These are phyloP conservation scores for Odontomyia ornata DNA, from an alignment of 2,888 invertebrate genomes.

Conservation along the genomic window DNA sequence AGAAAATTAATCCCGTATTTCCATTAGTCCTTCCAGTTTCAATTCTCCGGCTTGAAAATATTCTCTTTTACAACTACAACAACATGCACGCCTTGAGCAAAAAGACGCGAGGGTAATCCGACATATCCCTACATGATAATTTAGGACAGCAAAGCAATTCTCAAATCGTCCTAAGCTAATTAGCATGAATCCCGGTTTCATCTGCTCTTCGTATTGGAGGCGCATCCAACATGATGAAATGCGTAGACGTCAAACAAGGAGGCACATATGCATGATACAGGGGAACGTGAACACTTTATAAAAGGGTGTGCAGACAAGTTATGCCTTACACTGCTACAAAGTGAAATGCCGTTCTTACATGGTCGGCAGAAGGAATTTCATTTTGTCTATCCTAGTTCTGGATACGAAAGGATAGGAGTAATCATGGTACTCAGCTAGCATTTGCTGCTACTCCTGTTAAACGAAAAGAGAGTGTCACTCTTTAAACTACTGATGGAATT, in stretches of 20 bases:
- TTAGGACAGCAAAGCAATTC: slow-evolving; percentile 50
- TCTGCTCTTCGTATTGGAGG: not conserved
- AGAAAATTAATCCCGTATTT: slow-evolving; percentile 44
- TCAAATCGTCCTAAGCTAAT: slow-evolving; percentile 51
- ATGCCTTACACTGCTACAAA: slow-evolving; percentile 10
- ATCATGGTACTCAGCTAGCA: slow-evolving; percentile 4
- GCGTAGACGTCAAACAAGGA: not conserved
- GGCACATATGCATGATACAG: not conserved
- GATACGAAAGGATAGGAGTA: slow-evolving; percentile 12
- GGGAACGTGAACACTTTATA: not conserved
- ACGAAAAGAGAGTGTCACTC: slow-evolving; percentile 22
- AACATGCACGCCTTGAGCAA: slow-evolving; percentile 33
- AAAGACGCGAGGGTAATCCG: slow-evolving; percentile 29
- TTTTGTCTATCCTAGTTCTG: slow-evolving; percentile 9
- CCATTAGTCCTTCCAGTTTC: slow-evolving; percentile 50
- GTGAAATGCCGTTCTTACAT: slow-evolving; percentile 19
- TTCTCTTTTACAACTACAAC: not conserved
- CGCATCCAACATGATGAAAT: not conserved
- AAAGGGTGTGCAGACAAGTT: not conserved
- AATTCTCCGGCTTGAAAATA: slow-evolving; percentile 19
- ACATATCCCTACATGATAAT: slow-evolving; percentile 45
- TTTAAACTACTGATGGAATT: slow-evolving; percentile 22
- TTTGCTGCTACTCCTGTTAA: not conserved
- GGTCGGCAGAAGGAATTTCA: slow-evolving; percentile 19
- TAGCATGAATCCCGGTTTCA: slow-evolving; percentile 46